Evolutionary conservation across 1,140 invertebrate species (phyloP).

Genomic region (Palaemon carinicauda): DNA sequence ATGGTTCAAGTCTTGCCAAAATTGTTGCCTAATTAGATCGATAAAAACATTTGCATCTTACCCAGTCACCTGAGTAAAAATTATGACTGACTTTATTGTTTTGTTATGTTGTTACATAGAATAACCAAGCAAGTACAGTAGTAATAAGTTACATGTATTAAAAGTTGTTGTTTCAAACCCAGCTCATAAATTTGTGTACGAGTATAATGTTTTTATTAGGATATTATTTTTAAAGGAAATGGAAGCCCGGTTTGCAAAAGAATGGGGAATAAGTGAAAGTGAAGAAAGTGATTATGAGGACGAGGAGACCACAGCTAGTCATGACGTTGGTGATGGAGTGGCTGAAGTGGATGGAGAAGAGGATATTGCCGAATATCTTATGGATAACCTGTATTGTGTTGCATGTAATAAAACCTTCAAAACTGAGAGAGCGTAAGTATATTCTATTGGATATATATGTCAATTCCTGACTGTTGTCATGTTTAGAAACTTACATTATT

Average conservation of each 20-base stretch:
- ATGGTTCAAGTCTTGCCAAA: too few species aligned
- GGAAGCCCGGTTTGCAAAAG: constrained; percentile 33
- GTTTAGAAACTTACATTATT: too few species aligned
- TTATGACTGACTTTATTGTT: too few species aligned
- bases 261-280: constrained; percentile 25
- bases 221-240: background rate
- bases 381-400: constrained; percentile 31
- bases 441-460: background rate
- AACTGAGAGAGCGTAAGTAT: constrained; percentile 41
- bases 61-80: too few species aligned
- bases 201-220: too few species aligned
- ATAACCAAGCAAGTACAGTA: too few species aligned
- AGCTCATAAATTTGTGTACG: too few species aligned
- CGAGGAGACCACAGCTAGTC: background rate
- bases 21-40: too few species aligned
- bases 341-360: background rate
- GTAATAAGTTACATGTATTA: too few species aligned
- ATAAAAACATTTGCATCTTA: too few species aligned
- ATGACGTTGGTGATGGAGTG: background rate
- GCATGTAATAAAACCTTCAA: constrained; percentile 44
- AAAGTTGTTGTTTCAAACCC: too few species aligned
- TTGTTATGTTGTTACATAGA: background rate
- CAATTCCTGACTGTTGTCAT: background rate
- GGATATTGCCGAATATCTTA: background rate
- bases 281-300: constrained; percentile 6